These are phyloP conservation scores for Eumaeus atala DNA, from an alignment of 1,140 invertebrate genomes.

Conservation along the genomic window DNA sequence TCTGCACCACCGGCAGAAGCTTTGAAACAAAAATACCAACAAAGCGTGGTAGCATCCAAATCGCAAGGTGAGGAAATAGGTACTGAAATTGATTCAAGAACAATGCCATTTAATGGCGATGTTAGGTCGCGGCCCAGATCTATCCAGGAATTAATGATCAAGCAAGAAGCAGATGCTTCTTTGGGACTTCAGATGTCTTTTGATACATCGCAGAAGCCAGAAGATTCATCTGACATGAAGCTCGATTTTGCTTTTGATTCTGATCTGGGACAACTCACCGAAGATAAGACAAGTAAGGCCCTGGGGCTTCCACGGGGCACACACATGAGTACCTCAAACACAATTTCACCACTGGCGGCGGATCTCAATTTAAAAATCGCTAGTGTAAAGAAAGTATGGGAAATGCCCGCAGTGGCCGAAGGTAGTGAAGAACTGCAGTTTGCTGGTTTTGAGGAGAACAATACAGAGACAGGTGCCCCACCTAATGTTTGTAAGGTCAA, in stretches of 20 bases:
- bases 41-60: slow-evolving; percentile 59
- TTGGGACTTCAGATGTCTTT: slow-evolving; percentile 64
- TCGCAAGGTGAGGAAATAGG: slow-evolving; percentile 51
- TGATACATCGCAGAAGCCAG: slow-evolving; percentile 75
- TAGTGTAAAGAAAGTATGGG: slow-evolving; percentile 94
- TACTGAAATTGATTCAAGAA: slow-evolving; percentile 55
- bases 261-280: slow-evolving; percentile 83
- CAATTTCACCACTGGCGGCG: slow-evolving; percentile 76
- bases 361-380: slow-evolving; percentile 96
- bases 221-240: slow-evolving; percentile 91
- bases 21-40: slow-evolving; percentile 78
- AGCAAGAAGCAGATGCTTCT: slow-evolving; percentile 43
- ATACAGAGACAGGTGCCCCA: slow-evolving; percentile 54
- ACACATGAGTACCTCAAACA: slow-evolving; percentile 74
- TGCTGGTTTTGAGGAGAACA: slow-evolving; percentile 57
- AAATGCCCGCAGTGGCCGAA: slow-evolving; percentile 79
- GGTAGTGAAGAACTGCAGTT: slow-evolving; percentile 72
- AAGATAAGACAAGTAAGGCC: slow-evolving; percentile 80
- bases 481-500: slow-evolving; percentile 73
- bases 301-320: slow-evolving; percentile 79
- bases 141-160: slow-evolving; percentile 61
- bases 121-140: slow-evolving; percentile 53
- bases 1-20: slow-evolving; percentile 74
- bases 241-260: slow-evolving; percentile 92
- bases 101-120: slow-evolving; percentile 61